Conservation (phyloP, 1,140 invertebrate species). For the Rhagoletis pomonella region DNA sequence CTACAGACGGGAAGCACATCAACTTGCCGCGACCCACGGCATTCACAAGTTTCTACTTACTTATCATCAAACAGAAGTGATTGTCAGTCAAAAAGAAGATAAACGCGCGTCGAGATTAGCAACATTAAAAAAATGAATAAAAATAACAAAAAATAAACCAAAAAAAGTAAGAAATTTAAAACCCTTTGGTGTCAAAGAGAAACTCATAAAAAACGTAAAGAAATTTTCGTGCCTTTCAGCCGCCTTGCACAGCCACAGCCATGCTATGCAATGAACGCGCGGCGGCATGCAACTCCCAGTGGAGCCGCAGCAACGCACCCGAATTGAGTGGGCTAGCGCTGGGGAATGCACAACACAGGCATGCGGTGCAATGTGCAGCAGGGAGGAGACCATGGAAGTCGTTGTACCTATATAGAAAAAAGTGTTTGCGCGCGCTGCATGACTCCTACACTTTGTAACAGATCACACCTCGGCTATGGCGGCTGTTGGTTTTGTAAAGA, state of each 20-base stretch:
- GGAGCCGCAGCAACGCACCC: not conserved
- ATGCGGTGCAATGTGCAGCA: not conserved
- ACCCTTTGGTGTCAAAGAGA: conserved; percentile 20
- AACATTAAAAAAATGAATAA: not conserved
- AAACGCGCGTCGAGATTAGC: conserved; percentile 37
- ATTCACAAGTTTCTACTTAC: not conserved
- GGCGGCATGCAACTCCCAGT: conserved; percentile 15
- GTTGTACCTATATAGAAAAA: not conserved
- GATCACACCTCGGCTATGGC: conserved; percentile 40
- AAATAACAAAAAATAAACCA: not conserved
- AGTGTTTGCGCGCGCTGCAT: conserved; percentile 27
- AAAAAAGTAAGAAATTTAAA: conserved; percentile 7
- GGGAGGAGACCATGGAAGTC: not conserved
- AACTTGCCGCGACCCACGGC: not conserved
- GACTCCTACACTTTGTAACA: conserved; percentile 50
- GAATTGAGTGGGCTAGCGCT: conserved; percentile 24
- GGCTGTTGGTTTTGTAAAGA: not conserved
- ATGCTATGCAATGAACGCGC: not conserved
- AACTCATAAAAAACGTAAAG: not conserved
- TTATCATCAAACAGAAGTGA: conserved; percentile 49
- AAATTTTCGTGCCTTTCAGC: not conserved
- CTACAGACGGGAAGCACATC: not conserved
- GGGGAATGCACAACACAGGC: not conserved
- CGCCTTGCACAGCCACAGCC: not conserved
- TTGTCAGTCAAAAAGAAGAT: conserved; percentile 48